A percentile compares a stretch with the other conserved stretches of the same genome.
Conservation (phyloP, 2,113 vertebrate genomes). For the Stigmatopora argus region DNA sequence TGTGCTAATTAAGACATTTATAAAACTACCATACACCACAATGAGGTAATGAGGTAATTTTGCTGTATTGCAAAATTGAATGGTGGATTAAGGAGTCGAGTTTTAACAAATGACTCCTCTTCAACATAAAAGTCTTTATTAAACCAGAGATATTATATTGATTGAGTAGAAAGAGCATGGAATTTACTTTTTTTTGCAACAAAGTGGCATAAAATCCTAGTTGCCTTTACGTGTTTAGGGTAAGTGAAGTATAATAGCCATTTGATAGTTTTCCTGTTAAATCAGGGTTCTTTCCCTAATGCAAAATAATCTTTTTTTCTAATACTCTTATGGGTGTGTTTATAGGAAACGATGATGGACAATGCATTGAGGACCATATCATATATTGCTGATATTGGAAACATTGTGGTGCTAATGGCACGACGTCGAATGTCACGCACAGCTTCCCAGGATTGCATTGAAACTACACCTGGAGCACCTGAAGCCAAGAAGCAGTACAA, state of each 20-base stretch:
- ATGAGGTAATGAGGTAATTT: not conserved
- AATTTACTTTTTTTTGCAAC: not conserved
- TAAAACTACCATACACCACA: slow-evolving; percentile 16
- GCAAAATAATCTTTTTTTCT: not conserved
- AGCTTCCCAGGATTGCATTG: slow-evolving; percentile 93
- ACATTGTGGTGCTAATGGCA: slow-evolving; percentile 96
- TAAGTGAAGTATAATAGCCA: not conserved
- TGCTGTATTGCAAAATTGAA: not conserved
- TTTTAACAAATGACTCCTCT: not conserved
- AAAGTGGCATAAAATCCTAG: not conserved
- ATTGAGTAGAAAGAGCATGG: not conserved
- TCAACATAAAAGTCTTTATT: not conserved
- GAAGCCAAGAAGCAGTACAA: slow-evolving; percentile 98
- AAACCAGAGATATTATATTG: not conserved
- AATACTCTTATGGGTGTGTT: not conserved
- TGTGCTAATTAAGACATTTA: slow-evolving; percentile 19
- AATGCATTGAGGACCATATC: slow-evolving; percentile 95
- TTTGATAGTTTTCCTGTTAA: too few relatives aligned
- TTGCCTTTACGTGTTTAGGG: not conserved
- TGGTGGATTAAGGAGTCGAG: not conserved
- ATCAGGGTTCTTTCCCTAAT: not conserved
- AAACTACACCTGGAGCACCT: slow-evolving; percentile 85
- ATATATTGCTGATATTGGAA: slow-evolving; percentile 94
- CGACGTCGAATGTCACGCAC: slow-evolving; percentile 90
- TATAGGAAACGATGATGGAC: slow-evolving; percentile 97